Conservation (phyloP, 2,113 vertebrate genomes). For the Oncorhynchus gorbuscha region DNA sequence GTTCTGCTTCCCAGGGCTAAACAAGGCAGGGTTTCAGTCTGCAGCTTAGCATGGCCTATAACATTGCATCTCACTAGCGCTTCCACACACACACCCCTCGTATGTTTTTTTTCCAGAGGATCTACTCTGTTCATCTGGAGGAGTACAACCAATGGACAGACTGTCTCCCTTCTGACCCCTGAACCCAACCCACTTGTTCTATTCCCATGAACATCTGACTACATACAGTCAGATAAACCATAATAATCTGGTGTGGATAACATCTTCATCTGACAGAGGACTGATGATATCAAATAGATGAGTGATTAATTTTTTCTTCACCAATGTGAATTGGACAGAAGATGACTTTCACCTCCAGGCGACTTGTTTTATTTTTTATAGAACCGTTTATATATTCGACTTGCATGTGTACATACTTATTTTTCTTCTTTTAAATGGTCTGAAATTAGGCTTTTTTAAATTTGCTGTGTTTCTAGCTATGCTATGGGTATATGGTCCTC, state of each 20-base stretch:
- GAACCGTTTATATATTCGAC: conserved; percentile 71
- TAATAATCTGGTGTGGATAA: conserved; percentile 10
- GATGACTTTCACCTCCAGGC: conserved; percentile 54
- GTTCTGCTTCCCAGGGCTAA: neutral
- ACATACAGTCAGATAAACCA: conserved; percentile 14
- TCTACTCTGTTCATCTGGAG: neutral
- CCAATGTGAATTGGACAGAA: conserved; percentile 67
- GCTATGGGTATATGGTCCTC: conserved; percentile 28
- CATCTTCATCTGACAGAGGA: conserved; percentile 12
- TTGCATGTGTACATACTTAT: conserved; percentile 61
- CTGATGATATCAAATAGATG: conserved; percentile 44
- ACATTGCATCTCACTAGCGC: neutral
- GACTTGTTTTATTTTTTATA: conserved; percentile 66
- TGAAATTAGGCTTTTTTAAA: conserved; percentile 58
- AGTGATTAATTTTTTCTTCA: conserved; percentile 36
- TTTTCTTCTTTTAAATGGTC: conserved; percentile 52
- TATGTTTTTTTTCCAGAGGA: neutral
- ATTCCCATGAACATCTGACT: neutral
- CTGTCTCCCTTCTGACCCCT: neutral
- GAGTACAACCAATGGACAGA: conserved; percentile 8
- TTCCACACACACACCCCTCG: conserved; percentile 4
- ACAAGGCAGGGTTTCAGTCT: neutral
- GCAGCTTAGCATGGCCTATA: neutral
- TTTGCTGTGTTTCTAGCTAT: conserved; percentile 66
- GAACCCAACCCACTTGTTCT: neutral